phyloP scores from a whole-genome alignment of 2,797 vertebrate genomes.

The Mus caroli region DNA sequence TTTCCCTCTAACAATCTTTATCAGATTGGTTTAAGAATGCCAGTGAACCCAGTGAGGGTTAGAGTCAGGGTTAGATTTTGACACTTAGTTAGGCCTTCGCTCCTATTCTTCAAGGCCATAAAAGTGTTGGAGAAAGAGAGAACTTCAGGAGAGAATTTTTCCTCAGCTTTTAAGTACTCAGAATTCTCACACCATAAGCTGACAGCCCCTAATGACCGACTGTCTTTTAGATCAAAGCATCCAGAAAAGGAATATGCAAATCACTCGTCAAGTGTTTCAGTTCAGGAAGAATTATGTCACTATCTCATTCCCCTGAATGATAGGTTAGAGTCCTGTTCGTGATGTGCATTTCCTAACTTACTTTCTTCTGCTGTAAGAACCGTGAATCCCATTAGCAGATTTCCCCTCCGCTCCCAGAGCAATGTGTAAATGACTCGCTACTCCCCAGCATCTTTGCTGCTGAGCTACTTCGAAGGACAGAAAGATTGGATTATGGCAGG shows the following conservation, averaged over 20 bases:
- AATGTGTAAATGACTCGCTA: not conserved
- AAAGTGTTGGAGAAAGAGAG: not conserved
- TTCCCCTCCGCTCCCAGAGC: slow-evolving; percentile 23
- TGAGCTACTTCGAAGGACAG: not conserved
- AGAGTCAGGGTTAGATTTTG: not conserved
- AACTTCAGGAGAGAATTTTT: slow-evolving; percentile 44
- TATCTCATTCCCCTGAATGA: slow-evolving; percentile 11
- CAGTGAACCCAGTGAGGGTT: not conserved
- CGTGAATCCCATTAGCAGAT: slow-evolving; percentile 14
- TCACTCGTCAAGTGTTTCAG: not conserved
- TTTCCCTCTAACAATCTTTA: slow-evolving; percentile 23
- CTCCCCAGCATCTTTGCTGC: not conserved
- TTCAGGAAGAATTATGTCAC: slow-evolving; percentile 19
- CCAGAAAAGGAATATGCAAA: slow-evolving; percentile 63
- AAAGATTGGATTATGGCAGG: not conserved
- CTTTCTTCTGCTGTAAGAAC: not conserved
- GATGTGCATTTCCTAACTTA: not conserved
- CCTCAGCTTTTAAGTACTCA: slow-evolving; percentile 39
- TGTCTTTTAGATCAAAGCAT: slow-evolving; percentile 61
- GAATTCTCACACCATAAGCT: slow-evolving; percentile 13
- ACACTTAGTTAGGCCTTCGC: not conserved
- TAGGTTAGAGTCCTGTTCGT: not conserved
- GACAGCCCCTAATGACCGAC: not conserved
- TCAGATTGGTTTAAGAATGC: not conserved
- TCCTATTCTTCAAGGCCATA: slow-evolving; percentile 31